A percentile compares a stretch with the other conserved stretches of the same genome.
Evolutionary conservation across 2,797 vertebrate species (phyloP).

Genomic region (Alexandromys oeconomus): DNA sequence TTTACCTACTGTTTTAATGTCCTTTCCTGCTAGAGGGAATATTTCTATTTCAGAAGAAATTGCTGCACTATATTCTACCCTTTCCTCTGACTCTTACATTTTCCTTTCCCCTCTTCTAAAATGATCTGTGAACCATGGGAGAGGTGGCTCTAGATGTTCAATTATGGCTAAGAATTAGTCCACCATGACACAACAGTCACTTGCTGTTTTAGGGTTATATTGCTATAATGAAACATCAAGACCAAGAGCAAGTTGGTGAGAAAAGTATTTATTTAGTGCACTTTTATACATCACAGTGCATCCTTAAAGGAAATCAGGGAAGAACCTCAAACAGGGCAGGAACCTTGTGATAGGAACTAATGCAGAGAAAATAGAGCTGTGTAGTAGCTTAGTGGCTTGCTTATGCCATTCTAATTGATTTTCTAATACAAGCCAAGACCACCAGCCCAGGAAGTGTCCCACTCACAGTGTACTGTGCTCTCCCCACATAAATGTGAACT

Average conservation of each 20-base stretch:
- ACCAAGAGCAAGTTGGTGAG: not conserved
- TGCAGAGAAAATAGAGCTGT: not conserved
- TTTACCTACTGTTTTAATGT: not conserved
- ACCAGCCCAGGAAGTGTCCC: not conserved
- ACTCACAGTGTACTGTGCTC: not conserved
- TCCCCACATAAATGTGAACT: not conserved
- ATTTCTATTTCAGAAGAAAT: not conserved
- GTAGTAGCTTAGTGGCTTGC: not conserved
- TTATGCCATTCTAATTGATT: not conserved
- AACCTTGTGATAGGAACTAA: not conserved
- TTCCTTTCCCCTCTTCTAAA: not conserved
- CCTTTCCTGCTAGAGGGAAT: no score
- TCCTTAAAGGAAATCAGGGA: not conserved
- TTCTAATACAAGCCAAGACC: not conserved
- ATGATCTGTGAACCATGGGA: not conserved
- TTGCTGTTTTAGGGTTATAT: not conserved
- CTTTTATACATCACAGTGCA: not conserved
- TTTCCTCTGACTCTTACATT: not conserved
- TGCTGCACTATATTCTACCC: not conserved
- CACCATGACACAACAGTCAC: not conserved
- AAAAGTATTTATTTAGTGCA: not conserved
- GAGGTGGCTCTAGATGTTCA: not conserved
- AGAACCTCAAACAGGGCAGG: not conserved
- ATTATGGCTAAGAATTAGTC: not conserved
- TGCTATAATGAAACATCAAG: not conserved